Base-by-base conservation (phyloP, 2,888 invertebrate genomes). In the Notodonta ziczac region DNA sequence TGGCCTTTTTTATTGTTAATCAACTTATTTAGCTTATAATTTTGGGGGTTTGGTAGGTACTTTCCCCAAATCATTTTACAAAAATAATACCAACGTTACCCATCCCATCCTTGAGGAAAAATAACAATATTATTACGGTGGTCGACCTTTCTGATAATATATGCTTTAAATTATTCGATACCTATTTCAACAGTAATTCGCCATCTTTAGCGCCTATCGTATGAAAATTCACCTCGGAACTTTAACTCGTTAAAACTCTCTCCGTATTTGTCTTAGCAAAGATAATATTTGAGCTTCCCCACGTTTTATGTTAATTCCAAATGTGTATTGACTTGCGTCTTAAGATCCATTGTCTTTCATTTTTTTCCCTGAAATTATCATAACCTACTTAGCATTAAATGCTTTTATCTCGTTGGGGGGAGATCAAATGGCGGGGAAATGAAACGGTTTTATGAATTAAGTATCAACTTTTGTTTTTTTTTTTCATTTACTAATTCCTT, bases 211-310 rank as follows among this genome's bases (percentile, higher is more conserved):
- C 13, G 46, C 46, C n/a, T 46, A 13, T 46, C 46, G n/a, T 16
- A 16, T 50, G 16, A 53, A 44, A 57, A 61, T 61, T 58, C 52
- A 58, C 61, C 55, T 55, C 54, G 42, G 0, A 50, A 50, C 50
- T 14, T 16, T 8, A 50, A 50, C 50, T 50, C 50, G 16, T 48
- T 16, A 32, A 8, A 54, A 53, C 5, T 59, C n/a, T 35, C n/a
- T 10, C 40, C 14, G 4, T 54, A 40, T 24, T 55, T 55, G 40
- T 40, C 14, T 55, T 55, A 14, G 4, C 55, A 14, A 16, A 55
- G 55, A 55, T n/a, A 55, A 55, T 40, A 55, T 55, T 55, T 55
- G 40, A 55, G 40, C 55, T 40, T 40, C 14, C 14, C 16, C n/a
- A 39, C 40, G 40, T 55, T 10, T 39, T 55, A 55, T 40, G 55